phyloP scores from a whole-genome alignment of 2,888 invertebrate genomes.

The Cremastinae sp. region DNA sequence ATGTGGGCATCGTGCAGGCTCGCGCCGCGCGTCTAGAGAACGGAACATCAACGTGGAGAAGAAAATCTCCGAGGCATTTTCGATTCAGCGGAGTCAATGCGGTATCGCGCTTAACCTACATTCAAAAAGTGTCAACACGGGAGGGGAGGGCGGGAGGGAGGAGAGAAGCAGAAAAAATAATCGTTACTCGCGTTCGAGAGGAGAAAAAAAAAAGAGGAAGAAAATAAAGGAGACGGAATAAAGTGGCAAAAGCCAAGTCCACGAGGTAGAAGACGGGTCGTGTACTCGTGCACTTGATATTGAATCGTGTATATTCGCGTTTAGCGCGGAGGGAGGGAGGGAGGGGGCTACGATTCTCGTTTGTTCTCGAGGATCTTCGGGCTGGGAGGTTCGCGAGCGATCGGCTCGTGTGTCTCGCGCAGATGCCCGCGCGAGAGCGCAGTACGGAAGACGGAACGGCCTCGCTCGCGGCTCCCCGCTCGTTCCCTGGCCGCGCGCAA shows the following conservation, averaged over 20 bases:
- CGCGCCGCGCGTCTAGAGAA: neutral
- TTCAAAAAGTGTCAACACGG: conserved; percentile 29
- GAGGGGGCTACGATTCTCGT: conserved; percentile 55
- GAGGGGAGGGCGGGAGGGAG: no score
- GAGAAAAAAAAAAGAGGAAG: conserved; percentile 9
- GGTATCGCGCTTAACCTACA: conserved; percentile 18
- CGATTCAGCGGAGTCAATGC: conserved; percentile 21
- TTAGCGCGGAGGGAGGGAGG: no score
- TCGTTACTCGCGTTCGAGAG: conserved; percentile 2
- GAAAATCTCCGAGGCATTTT: conserved; percentile 24
- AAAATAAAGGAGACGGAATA: neutral
- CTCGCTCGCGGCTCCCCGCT: conserved; percentile 33
- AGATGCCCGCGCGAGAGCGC: conserved; percentile 63
- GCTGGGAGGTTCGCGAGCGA: conserved; percentile 38
- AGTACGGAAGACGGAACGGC: conserved; percentile 63
- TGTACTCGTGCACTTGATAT: conserved; percentile 74
- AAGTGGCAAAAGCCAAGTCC: conserved; percentile 48
- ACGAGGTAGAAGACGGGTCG: conserved; percentile 54
- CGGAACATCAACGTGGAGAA: neutral
- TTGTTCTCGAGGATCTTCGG: conserved; percentile 60
- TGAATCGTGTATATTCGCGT: conserved; percentile 66
- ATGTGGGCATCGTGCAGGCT: conserved; percentile 23
- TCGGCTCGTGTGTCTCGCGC: conserved; percentile 63
- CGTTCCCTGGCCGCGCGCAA: conserved; percentile 28
- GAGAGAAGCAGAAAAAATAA: neutral